A percentile compares a stretch with the other conserved stretches of the same genome.
Evolutionary conservation across 1,140 invertebrate species (phyloP).

Genomic region (Aphelenchoides fujianensis): DNA sequence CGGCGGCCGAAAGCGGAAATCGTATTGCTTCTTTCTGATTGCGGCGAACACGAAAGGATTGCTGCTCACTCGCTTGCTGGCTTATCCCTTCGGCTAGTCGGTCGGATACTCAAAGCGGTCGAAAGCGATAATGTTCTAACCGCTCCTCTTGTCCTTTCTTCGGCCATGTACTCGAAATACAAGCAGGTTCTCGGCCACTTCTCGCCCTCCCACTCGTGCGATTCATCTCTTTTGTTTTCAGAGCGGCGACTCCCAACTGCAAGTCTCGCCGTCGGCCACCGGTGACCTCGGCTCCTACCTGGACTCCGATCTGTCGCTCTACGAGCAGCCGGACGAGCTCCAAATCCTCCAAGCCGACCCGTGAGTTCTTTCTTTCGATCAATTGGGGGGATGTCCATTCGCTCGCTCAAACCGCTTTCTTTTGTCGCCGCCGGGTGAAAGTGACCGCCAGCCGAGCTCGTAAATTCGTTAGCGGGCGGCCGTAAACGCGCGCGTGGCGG

Average conservation of each 20-base stretch:
- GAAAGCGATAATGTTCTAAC: too few species aligned
- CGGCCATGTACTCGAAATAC: not conserved
- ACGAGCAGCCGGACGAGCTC: conserved; percentile 59
- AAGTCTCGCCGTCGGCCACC: conserved; percentile 51
- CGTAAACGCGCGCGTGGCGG: too few species aligned
- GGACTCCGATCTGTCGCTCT: conserved; percentile 56
- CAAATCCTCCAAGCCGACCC: conserved; percentile 55
- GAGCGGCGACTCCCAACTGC: conserved; percentile 53
- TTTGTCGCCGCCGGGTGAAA: too few species aligned
- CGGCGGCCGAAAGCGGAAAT: not conserved
- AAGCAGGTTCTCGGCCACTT: not conserved
- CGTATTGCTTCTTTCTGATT: not conserved
- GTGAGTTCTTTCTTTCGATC: conserved; percentile 53
- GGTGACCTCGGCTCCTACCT: conserved; percentile 58
- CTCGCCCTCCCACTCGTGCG: too few species aligned
- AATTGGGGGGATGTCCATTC: too few species aligned
- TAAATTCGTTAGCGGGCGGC: too few species aligned
- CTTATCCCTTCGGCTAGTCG: too few species aligned
- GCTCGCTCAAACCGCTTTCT: too few species aligned
- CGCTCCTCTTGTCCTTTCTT: not conserved
- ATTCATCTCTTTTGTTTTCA: conserved; percentile 43
- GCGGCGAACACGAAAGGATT: not conserved
- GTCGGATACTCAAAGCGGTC: too few species aligned
- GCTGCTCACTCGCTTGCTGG: too few species aligned
- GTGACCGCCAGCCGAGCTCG: too few species aligned